Evolutionary conservation across 2,797 vertebrate species (phyloP), one percentile per base, ranked within the genome.

Genomic region (Denticeps clupeoides): DNA sequence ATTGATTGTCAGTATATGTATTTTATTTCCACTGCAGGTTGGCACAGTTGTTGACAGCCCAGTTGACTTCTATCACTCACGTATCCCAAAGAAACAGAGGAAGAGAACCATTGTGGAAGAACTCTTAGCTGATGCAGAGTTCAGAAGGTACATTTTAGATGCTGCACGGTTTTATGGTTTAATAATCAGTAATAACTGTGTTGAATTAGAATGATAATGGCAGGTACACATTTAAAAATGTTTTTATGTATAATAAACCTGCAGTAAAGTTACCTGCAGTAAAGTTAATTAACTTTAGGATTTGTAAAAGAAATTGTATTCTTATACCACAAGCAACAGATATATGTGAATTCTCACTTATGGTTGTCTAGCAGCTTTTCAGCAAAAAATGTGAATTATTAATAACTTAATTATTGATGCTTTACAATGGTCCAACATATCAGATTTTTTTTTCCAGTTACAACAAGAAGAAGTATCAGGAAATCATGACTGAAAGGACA

Each of bases 61-160:
- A 1, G 69, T 81, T 56, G 95, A 99, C 75, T 97, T 91, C 71
- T 95, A 91, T 70, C 89, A 96, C 69, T 91, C 94, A 62, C 83
- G 90, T 50, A 48, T 98, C 65, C 89, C 94, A 11, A 95, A 93
- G 77, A 97, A 93, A 61, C 60, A 87, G 51, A 84, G 95, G 67
- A 99, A 97, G 74, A 89, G 85, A 58, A 98, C 90, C 5, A 91
- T 98, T 66, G 90, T 97, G 69, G 93, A 95, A 64, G 95, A 99
- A 71, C 69, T 99, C 61, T 76, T 99, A 42, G 82, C 85, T 3
- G 95, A 99, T 51, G 87, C 91, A 1, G 87, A 97, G 54, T 97
- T 98, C 59, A 91, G 93, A 75, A 91, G 87, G 95, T 95, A 84
- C 69, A 77, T 65, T 8, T 9, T 27, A 37, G 5, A 15, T 15